Percentiles rank a stretch among this genome's conserved stretches.
phyloP scores from a whole-genome alignment of 2,113 vertebrate genomes.

The Melanerpes formicivorus region DNA sequence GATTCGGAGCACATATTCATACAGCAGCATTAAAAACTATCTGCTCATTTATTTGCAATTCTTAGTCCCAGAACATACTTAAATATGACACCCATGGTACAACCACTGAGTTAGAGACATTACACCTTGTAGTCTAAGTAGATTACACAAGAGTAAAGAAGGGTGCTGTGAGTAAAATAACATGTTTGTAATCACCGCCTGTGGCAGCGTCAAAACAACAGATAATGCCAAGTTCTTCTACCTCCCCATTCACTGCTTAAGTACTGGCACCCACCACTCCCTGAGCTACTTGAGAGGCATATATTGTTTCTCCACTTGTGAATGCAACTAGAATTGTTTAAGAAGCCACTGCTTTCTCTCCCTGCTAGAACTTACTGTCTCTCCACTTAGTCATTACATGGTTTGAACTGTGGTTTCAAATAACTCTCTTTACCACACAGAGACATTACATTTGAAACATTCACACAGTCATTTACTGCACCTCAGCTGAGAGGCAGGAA shows the following conservation, averaged over 20 bases:
- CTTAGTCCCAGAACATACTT: not conserved
- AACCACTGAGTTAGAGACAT: not conserved
- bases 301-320: not conserved
- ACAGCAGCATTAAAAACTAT: not conserved
- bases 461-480: constrained; percentile 23
- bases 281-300: not conserved
- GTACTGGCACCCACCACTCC: not conserved
- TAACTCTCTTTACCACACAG: not conserved
- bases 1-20: not conserved
- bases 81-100: not conserved
- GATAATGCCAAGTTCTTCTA: not conserved
- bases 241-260: not conserved
- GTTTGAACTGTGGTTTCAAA: not conserved
- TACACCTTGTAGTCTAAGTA: not conserved
- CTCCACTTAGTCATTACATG: not conserved
- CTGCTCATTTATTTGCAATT: not conserved
- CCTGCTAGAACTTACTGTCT: not conserved
- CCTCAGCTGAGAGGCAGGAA: constrained; percentile 23
- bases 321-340: not conserved
- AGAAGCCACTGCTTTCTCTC: not conserved
- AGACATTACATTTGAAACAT: not conserved
- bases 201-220: not conserved
- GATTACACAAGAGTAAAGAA: not conserved
- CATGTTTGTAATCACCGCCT: not conserved
- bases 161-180: not conserved